Base-by-base conservation (phyloP, 2,888 invertebrate genomes). In the Idaea aversata region DNA sequence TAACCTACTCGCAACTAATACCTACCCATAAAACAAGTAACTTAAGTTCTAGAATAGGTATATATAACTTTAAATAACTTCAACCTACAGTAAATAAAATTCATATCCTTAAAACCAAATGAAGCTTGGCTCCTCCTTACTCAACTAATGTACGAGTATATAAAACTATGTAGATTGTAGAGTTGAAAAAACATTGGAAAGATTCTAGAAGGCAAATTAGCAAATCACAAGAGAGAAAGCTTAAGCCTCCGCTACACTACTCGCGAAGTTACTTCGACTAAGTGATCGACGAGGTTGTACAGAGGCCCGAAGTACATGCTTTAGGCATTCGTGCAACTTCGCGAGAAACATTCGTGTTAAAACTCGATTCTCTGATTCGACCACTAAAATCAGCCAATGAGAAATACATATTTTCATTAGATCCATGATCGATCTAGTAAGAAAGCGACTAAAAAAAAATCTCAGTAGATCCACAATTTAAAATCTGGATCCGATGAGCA, bases 221-320 rank as follows among this genome's bases (percentile, higher is more conserved):
- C 91, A 90, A 92, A 89, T 90, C 90, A 92, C 91, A 81, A 87
- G 83, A 86, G 79, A 74, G 79, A 74, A 90, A 91, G 90, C 80
- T 85, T 81, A 65, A 25, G 25, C 25, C 25, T 25, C 25, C 3
- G 25, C 25, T 25, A 25, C 25, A 25, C 25, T 25, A 25, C 25
- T 25, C 25, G 25, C 3, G 25, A 25, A 25, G 25, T 25, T 25
- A 25, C 25, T 25, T 25, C 25, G 25, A 3, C 25, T 25, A 25
- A 2, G 25, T 25, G 25, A 3, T 25, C 25, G 25, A 25, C 25
- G 25, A 25, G 3, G 25, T 25, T 25, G 25, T 25, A 25, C 25
- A 1, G 25, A 25, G 25, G 25, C 25, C 25, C 25, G 25, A 25
- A 25, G 25, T 25, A 25, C 25, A n/a, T n/a, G n/a, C n/a, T n/a